A percentile compares a stretch with the other conserved stretches of the same genome.
phyloP scores from a whole-genome alignment of 2,113 vertebrate species.

The Xiphorhynchus elegans region DNA sequence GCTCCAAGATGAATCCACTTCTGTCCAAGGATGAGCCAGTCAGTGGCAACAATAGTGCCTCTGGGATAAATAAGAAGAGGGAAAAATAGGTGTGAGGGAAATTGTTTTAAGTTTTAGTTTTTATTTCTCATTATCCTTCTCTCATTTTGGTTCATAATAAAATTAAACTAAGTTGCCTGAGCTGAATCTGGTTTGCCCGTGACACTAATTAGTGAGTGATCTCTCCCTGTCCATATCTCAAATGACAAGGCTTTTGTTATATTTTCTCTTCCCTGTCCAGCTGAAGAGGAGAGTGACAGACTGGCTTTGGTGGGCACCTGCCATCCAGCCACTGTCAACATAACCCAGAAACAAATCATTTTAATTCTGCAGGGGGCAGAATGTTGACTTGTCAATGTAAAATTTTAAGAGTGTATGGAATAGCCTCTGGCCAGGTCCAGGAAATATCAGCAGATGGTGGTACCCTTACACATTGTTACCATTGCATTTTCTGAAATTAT shows the following conservation, averaged over 20 bases:
- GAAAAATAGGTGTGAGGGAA: not conserved
- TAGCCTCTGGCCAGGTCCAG: not conserved
- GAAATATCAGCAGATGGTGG: not conserved
- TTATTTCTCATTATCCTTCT: not conserved
- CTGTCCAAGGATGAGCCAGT: not conserved
- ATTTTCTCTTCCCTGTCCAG: not conserved
- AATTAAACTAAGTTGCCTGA: not conserved
- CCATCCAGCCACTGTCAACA: not conserved
- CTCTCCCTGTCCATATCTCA: not conserved
- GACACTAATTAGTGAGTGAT: not conserved
- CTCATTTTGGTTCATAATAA: not conserved
- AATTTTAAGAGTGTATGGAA: not conserved
- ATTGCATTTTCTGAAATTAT: not conserved
- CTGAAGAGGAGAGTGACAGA: not conserved
- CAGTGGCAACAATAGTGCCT: not conserved
- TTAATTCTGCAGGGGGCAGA: not conserved
- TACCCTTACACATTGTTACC: not conserved
- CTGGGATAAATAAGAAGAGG: not conserved
- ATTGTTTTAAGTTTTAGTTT: not conserved
- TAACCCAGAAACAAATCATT: not conserved
- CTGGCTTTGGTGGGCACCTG: not conserved
- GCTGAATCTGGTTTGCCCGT: not conserved
- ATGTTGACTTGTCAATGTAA: not conserved
- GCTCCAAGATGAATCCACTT: not conserved
- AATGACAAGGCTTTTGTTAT: not conserved